A percentile compares a stretch with the other conserved stretches of the same genome.
phyloP scores from a whole-genome alignment of 1,140 invertebrate species.

The Zaprionus ornatus region DNA sequence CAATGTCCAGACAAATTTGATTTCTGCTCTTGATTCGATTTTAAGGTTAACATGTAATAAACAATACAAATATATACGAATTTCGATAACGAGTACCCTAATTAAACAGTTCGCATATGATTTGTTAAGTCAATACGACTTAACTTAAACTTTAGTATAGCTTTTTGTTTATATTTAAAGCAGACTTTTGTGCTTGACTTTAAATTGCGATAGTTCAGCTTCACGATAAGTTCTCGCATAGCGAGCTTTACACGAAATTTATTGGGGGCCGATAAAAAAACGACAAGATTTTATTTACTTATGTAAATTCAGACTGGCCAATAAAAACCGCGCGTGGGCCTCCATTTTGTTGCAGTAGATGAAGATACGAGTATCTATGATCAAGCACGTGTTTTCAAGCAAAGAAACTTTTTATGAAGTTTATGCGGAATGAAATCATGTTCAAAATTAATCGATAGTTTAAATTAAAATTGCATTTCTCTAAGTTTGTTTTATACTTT shows the following conservation, averaged over 20 bases:
- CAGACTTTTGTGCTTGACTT: conserved; percentile 55
- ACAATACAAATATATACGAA: not conserved
- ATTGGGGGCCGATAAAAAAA: conserved; percentile 13
- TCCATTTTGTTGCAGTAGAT: conserved; percentile 28
- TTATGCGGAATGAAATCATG: not conserved
- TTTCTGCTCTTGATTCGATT: conserved; percentile 1
- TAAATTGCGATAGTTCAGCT: conserved; percentile 42
- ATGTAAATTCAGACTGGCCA: conserved; percentile 22
- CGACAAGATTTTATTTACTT: conserved; percentile 23
- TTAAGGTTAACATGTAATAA: conserved; percentile 1
- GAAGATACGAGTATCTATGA: not conserved
- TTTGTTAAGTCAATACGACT: not conserved
- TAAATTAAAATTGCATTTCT: not conserved
- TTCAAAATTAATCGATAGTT: not conserved
- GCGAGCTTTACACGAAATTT: conserved; percentile 38
- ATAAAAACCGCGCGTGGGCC: conserved; percentile 11
- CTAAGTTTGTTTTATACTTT: conserved; percentile 11
- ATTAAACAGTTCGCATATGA: not conserved
- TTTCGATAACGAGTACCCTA: not conserved
- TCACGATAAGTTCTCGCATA: conserved; percentile 13
- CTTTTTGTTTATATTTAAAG: conserved; percentile 26
- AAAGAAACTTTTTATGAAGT: not conserved
- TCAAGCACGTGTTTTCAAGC: not conserved
- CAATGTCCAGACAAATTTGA: conserved; percentile 20
- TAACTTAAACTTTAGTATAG: not conserved